These are phyloP conservation scores for Hylyphantes graminicola DNA, from an alignment of 1,140 invertebrate species.

Conservation along the genomic window DNA sequence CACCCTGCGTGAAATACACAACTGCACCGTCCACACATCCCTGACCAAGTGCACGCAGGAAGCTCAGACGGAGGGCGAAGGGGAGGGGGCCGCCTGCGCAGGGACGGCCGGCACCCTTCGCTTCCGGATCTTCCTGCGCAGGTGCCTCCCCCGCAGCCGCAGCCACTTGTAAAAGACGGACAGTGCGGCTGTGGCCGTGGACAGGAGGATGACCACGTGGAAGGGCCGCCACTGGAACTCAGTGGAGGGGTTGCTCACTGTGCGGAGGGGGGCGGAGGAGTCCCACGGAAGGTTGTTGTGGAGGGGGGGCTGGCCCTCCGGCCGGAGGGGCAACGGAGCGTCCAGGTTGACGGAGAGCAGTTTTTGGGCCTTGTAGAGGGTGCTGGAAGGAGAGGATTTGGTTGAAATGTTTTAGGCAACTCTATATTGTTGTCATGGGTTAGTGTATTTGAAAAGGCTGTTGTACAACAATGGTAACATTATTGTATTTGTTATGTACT, in stretches of 20 bases:
- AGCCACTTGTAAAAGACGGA: conserved; percentile 44
- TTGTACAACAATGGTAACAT: no score
- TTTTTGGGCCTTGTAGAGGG: conserved; percentile 80
- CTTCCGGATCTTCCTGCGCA: conserved; percentile 9
- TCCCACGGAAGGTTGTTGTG: conserved; percentile 49
- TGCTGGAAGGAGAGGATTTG: conserved; percentile 69
- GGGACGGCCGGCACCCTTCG: conserved; percentile 6
- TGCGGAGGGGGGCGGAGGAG: conserved; percentile 45
- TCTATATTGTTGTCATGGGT: no score
- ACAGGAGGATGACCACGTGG: conserved; percentile 39
- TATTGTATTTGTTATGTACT: no score
- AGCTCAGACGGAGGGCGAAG: conserved; percentile 43
- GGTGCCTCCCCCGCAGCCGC: conserved; percentile 14
- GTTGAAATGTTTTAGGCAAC: no score
- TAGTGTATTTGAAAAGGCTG: no score
- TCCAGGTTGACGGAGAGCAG: conserved; percentile 73
- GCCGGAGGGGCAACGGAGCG: conserved; percentile 56
- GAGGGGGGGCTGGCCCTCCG: conserved; percentile 33
- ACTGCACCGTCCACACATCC: no score
- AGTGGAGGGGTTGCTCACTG: conserved; percentile 57
- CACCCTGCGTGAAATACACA: no score
- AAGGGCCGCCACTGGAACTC: conserved; percentile 51
- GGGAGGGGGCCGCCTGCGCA: conserved; percentile 26
- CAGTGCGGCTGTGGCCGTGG: conserved; percentile 14
- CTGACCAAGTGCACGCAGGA: background rate